A percentile compares a stretch with the other conserved stretches of the same genome.
Conservation (phyloP, 2,888 invertebrate genomes). For the Papilio protenor region DNA sequence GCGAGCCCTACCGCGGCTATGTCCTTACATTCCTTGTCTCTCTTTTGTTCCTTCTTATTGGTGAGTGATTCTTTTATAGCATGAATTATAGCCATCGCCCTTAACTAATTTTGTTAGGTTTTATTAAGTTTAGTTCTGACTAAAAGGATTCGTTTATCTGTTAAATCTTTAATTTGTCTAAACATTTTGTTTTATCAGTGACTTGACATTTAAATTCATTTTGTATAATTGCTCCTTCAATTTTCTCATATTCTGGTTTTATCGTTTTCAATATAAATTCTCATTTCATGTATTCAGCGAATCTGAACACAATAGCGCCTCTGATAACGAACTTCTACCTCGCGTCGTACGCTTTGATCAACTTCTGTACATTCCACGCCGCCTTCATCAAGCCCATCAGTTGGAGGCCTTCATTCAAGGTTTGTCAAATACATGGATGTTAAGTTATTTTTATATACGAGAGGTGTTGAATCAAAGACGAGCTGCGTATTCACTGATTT, state of each 20-base stretch:
- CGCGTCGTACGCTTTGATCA: conserved; percentile 96
- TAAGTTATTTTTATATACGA: too few species aligned
- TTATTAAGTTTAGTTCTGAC: too few species aligned
- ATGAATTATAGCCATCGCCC: neutral
- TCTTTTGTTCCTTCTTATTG: conserved; percentile 92
- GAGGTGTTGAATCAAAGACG: too few species aligned
- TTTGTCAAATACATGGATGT: conserved; percentile 67
- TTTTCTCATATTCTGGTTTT: too few species aligned
- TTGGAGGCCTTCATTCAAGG: conserved; percentile 94
- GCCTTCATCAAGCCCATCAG: conserved; percentile 93
- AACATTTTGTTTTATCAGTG: neutral
- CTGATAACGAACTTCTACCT: conserved; percentile 96
- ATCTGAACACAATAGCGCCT: conserved; percentile 94
- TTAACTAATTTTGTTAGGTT: too few species aligned
- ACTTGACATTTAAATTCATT: neutral
- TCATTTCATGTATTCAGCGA: conserved; percentile 82
- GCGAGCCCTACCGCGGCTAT: conserved; percentile 95
- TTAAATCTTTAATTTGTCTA: neutral
- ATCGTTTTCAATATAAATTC: conserved; percentile 35
- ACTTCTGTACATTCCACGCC: conserved; percentile 97
- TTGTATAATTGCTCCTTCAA: neutral
- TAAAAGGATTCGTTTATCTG: neutral
- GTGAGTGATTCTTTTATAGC: conserved; percentile 74
- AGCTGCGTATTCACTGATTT: too few species aligned
- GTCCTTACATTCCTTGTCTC: conserved; percentile 95